A percentile compares a stretch with the other conserved stretches of the same genome.
phyloP scores from a whole-genome alignment of 2,888 invertebrate genomes.

The Pseudococcus longispinus region DNA sequence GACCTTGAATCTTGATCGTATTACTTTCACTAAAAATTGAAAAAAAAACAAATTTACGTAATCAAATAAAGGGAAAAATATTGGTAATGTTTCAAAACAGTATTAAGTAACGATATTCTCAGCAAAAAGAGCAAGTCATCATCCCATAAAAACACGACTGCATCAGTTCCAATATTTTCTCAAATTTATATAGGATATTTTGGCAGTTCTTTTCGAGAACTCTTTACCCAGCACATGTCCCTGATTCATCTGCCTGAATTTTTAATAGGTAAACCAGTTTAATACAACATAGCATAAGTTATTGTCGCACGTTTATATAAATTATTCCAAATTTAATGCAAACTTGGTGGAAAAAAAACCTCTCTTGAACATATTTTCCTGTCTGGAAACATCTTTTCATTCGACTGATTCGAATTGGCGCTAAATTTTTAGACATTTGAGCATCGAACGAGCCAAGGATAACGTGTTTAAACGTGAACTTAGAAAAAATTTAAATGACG shows the following conservation, averaged over 20 bases:
- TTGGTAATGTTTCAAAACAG: background rate
- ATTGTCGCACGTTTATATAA: background rate
- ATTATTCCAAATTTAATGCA: background rate
- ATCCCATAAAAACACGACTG: background rate
- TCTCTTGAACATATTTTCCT: background rate
- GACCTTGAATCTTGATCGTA: background rate
- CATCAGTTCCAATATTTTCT: background rate
- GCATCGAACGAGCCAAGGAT: background rate
- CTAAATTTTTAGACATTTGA: background rate
- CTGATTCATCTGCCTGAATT: background rate
- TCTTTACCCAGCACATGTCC: background rate
- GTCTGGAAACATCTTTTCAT: background rate
- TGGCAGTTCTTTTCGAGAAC: background rate
- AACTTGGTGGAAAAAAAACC: background rate
- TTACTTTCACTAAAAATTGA: background rate
- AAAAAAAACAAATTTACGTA: background rate
- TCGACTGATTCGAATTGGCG: background rate
- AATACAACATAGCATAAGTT: background rate
- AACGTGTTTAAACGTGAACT: background rate
- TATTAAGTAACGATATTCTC: background rate
- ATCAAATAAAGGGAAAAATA: background rate
- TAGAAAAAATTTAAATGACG: background rate
- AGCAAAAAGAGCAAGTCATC: background rate
- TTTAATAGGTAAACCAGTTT: conserved; percentile 1
- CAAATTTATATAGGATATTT: too few species aligned